Base-by-base conservation (phyloP, 2,888 invertebrate genomes). In the Petrolisthes cinctipes region DNA sequence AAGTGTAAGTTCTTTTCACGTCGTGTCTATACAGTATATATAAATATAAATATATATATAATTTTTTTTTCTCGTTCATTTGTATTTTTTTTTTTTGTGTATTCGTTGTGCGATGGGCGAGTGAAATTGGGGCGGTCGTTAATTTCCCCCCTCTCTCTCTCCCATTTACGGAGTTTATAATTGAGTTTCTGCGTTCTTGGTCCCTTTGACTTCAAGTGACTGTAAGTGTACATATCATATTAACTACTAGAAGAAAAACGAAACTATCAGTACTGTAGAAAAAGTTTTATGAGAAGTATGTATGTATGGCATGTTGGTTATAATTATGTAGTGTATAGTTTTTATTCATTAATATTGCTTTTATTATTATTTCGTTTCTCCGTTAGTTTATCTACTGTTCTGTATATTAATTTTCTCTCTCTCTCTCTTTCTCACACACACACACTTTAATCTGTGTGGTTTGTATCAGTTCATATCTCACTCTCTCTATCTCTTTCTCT, bases 131-230 rank as follows among this genome's bases (percentile, higher is more conserved):
- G 17, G 17, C 61, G 17, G 9, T 14, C 61, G 61, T 61, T 17
- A 61, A 61, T 61, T 17, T 1, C 61, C 17, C 17, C 17, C 61
- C 11, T 3, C 61, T 2, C 17, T 61, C 9, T 61, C 17, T 61
- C 17, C 61, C 9, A 14, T 61, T 61, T 61, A 14, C 9, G 0
- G 11, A 61, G 11, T 61, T 17, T 17, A 11, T 9, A 61, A 11
- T 17, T 11, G 61, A 61, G 17, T 6, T n/a, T n/a, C 71, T 71
- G 14, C 71, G 6, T 6, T n/a, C n/a, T 6, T 11, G 6, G 6
- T n/a, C 71, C 71, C 71, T n/a, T 71, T n/a, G 71, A 71, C 71
- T 71, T 14, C 71, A 71, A 71, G 71, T 71, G 71, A 71, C 71
- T 20, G 71, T 71, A 71, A 71, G 71, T 71, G 71, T 71, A 71